Percentiles rank a stretch among this genome's conserved stretches.
Conservation (phyloP, 2,797 vertebrate genomes). For the Pseudochirops corinnae region DNA sequence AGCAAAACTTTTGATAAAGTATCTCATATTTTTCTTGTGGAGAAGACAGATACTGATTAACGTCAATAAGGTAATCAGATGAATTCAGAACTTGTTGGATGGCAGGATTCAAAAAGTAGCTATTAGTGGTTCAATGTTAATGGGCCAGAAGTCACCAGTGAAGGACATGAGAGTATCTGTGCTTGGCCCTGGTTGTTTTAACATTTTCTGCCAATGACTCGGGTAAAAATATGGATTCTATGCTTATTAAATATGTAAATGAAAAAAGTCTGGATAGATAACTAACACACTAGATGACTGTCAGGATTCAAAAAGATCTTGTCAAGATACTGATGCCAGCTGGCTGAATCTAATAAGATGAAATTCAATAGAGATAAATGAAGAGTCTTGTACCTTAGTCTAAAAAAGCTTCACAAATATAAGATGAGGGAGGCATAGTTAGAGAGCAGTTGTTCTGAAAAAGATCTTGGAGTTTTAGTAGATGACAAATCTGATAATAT, state of each 20-base stretch:
- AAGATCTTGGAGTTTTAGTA: background rate
- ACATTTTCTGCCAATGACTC: background rate
- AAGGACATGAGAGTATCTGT: background rate
- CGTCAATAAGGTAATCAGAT: background rate
- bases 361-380: background rate
- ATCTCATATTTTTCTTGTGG: background rate
- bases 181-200: background rate
- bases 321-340: slow-evolving; percentile 4
- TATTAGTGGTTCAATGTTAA: background rate
- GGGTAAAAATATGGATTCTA: background rate
- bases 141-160: background rate
- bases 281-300: background rate
- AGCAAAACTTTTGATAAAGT: background rate
- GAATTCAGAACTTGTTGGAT: background rate
- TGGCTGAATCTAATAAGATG: slow-evolving; percentile 45
- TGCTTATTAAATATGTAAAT: background rate
- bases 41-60: background rate
- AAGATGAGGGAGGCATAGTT: slow-evolving; percentile 12
- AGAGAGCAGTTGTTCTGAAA: background rate
- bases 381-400: slow-evolving; percentile 31
- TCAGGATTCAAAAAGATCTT: slow-evolving; percentile 20
- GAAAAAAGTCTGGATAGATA: background rate
- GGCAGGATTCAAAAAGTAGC: background rate
- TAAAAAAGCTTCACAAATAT: slow-evolving; percentile 29
- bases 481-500: background rate